A percentile compares a stretch with the other conserved stretches of the same genome.
Evolutionary conservation across 2,113 vertebrate species (phyloP).

Genomic region (Burhinus oedicnemus): DNA sequence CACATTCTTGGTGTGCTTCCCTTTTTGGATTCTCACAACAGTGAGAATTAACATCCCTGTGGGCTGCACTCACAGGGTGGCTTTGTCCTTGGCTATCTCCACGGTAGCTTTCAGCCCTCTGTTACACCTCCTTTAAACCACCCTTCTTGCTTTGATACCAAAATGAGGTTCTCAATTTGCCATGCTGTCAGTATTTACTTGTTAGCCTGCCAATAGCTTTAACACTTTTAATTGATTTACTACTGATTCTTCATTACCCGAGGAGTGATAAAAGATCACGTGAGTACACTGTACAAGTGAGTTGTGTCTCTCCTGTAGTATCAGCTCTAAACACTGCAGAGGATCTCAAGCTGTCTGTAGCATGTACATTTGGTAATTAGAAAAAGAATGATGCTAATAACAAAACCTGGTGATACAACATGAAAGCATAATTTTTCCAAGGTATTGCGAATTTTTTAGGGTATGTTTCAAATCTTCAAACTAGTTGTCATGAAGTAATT

Average conservation of each 20-base stretch:
- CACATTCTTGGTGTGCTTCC: neutral
- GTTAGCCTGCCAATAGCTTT: neutral
- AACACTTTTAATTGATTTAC: constrained; percentile 36
- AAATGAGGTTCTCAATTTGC: neutral
- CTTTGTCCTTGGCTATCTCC: neutral
- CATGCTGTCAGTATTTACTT: neutral
- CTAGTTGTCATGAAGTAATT: neutral
- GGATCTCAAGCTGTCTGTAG: neutral
- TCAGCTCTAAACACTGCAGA: neutral
- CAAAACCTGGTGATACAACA: neutral
- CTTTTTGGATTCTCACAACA: neutral
- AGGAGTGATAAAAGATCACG: neutral
- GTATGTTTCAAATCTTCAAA: neutral
- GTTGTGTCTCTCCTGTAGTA: neutral
- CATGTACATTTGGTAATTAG: neutral
- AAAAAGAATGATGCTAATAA: neutral
- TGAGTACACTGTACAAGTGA: neutral
- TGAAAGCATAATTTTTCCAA: neutral
- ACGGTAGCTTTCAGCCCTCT: neutral
- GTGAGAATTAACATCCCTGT: neutral
- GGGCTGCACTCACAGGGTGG: neutral
- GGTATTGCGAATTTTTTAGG: neutral
- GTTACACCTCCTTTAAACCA: neutral
- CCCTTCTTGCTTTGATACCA: neutral
- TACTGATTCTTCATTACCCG: neutral